Evolutionary conservation across 2,797 vertebrate species (phyloP), one percentile per base, ranked within the genome.

Genomic region (Alcedo quadribrachys): DNA sequence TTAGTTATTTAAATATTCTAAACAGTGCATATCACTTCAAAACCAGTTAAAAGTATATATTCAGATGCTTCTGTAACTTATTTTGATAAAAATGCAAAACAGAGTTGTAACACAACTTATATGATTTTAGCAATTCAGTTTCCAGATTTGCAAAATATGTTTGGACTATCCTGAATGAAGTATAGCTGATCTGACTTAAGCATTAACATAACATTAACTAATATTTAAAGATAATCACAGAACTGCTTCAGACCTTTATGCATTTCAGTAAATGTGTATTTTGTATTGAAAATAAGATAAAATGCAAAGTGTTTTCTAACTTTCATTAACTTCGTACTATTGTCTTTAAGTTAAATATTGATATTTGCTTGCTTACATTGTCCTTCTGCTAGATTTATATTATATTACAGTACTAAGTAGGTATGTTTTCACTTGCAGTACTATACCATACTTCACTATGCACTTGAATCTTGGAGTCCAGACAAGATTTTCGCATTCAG

Each of bases 1-100:
- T 86, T 75, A 65, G 33, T 61, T 79, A 91, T 76, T 87, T 88
- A 84, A 85, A 73, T 82, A 89, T 74, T 81, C 77, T 76, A 37
- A 93, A 81, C 22, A 75, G 60, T 8, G 46, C 30, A 25, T 58
- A 86, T 74, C 15, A 65, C 66, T 85, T 88, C 75, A 94, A 94
- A 93, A 74, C 8, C 60, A 61, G n/a, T 60, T 79, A 76, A 57
- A n/a, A 76, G 53, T 27, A 53, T n/a, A 61, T 24, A 78, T 62
- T 73, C 67, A 80, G 50, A 81, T 40, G 62, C 21, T 57, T 85
- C 66, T 69, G 55, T 20, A 77, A 81, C 63, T 86, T 84, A 40
- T 86, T 93, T 76, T 91, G 42, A 92, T 75, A 66, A 74, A 43
- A 87, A 87, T 11, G 40, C 62, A 81, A 85, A 89, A 30, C 51